A percentile compares a stretch with the other conserved stretches of the same genome.
Evolutionary conservation across 1,140 invertebrate species (phyloP).

Genomic region (Leptinotarsa lineolata): DNA sequence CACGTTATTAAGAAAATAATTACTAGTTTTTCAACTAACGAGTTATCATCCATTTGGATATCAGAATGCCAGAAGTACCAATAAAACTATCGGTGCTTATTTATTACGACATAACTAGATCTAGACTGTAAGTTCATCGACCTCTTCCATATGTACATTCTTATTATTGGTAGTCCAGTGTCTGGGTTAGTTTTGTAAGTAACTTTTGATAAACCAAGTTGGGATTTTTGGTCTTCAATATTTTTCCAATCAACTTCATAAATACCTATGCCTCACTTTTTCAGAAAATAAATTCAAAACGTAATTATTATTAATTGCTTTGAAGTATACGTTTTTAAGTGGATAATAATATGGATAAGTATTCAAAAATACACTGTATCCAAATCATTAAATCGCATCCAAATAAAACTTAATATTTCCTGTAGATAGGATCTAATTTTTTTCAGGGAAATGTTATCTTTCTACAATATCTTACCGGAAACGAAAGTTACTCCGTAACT

Average conservation of each 20-base stretch:
- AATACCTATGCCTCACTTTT: too few relatives aligned
- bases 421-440: neutral
- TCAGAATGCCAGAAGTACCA: neutral
- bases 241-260: too few relatives aligned
- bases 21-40: too few relatives aligned
- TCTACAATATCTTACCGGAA: neutral
- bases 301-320: too few relatives aligned
- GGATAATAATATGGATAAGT: too few relatives aligned
- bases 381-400: neutral
- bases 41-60: neutral
- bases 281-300: too few relatives aligned
- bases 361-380: too few relatives aligned
- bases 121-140: conserved; percentile 15
- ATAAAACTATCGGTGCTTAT: conserved; percentile 11
- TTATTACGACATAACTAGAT: conserved; percentile 22
- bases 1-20: too few relatives aligned
- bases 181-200: neutral
- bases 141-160: conserved; percentile 15
- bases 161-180: conserved; percentile 8
- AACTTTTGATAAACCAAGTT: neutral
- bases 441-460: neutral
- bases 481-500: neutral
- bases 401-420: neutral
- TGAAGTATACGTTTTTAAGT: too few relatives aligned
- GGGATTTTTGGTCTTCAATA: too few relatives aligned